Evolutionary conservation across 1,140 invertebrate genomes (phyloP), one percentile per base, ranked within the genome.

Genomic region (Delia radicum): DNA sequence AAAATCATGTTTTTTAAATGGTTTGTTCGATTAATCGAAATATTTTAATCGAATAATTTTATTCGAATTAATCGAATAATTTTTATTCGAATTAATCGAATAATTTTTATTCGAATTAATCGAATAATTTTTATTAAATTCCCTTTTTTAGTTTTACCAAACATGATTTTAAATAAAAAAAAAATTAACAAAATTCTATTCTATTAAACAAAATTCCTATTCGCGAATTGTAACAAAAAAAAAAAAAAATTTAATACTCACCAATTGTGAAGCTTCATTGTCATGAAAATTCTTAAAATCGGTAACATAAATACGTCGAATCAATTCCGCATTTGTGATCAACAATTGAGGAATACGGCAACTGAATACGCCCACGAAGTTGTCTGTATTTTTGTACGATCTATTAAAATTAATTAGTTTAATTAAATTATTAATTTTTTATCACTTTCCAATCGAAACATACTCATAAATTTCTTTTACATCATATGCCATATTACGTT

Each of bases 261-360:
- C 74, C 29, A 75, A 65, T 33, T 24, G 27, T 15, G 74, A 75
- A 4, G 31, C 33, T 31, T 83, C 81, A 76, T 86, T 87, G 63
- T 87, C 83, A 24, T 83, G 80, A 74, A 89, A 89, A 67, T 82
- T 33, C 26, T 86, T 83, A 33, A 89, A 89, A 76, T 89, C 87
- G 24, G 87, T 86, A 0, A 90, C 83, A 2, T 89, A 78, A 10
- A 91, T 86, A 15, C 84, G 78, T 65, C 87, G 87, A 0, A 89
- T 85, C 18, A 90, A 55, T 27, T 88, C 86, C 0, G 88, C 87
- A 79, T 86, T 88, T 5, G 87, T 75, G 0, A 90, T 77, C 62
- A 90, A 73, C n/a, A 90, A 74, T 21, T 82, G 80, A 0, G 82
- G 82, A 24, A 21, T 24, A 4, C 82, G 79, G 12, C 65, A 72